phyloP scores from a whole-genome alignment of 2,888 invertebrate genomes.

The Lithodes maja region DNA sequence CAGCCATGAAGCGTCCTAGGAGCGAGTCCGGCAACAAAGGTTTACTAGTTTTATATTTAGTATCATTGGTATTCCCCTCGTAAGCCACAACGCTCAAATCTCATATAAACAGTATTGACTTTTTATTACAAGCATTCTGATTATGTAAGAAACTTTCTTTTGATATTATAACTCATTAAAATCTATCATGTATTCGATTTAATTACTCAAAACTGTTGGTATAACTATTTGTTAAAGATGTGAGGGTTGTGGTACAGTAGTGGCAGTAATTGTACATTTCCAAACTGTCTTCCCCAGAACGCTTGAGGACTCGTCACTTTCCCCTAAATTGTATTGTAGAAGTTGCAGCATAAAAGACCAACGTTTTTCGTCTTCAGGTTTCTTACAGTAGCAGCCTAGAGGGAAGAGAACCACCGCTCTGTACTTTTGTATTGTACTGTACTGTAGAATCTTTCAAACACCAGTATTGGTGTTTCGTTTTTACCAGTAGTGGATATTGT shows the following conservation, averaged over 20 bases:
- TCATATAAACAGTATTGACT: too few relatives aligned
- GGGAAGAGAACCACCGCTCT: not conserved
- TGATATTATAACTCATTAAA: too few relatives aligned
- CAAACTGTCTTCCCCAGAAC: conserved; percentile 24
- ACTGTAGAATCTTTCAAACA: not conserved
- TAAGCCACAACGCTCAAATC: too few relatives aligned
- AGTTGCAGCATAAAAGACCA: not conserved
- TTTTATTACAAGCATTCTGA: too few relatives aligned
- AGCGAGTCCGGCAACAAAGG: conserved; percentile 36
- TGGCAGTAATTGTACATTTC: conserved; percentile 24
- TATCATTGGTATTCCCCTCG: conserved; percentile 16
- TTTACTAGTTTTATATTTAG: not conserved
- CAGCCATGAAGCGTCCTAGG: conserved; percentile 41
- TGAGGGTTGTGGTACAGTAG: conserved; percentile 32
- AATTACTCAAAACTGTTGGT: too few relatives aligned
- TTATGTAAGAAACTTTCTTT: too few relatives aligned
- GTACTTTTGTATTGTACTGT: not conserved
- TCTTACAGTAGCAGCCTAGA: not conserved
- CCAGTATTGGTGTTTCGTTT: not conserved
- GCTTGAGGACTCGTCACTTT: conserved; percentile 35
- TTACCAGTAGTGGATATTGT: not conserved
- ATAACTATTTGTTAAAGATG: too few relatives aligned
- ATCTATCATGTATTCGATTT: too few relatives aligned
- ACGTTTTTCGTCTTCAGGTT: not conserved
- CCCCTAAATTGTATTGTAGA: conserved; percentile 21